These are phyloP conservation scores for Alcis repandata DNA, from an alignment of 2,888 invertebrate species.

Conservation along the genomic window DNA sequence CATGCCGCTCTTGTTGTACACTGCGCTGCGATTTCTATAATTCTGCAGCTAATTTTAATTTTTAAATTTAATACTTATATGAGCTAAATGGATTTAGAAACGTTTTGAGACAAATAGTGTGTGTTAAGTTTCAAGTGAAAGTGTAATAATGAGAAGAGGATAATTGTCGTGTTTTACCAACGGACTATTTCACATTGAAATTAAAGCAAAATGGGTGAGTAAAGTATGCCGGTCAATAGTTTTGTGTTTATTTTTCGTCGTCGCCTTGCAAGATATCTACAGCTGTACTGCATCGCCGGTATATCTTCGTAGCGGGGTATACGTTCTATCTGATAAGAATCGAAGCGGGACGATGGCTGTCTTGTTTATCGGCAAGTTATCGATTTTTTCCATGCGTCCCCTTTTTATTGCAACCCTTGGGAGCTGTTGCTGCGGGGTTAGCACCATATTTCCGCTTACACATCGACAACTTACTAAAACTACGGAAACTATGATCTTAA, in stretches of 20 bases:
- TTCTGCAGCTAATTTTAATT: neutral
- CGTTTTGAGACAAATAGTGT: slow-evolving; percentile 26
- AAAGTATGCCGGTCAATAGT: slow-evolving; percentile 72
- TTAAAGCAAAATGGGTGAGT: slow-evolving; percentile 80
- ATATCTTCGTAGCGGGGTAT: slow-evolving; percentile 7
- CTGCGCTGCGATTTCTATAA: too few relatives aligned
- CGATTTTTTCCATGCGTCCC: slow-evolving; percentile 78
- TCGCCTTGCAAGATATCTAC: slow-evolving; percentile 16
- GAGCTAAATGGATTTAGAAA: neutral
- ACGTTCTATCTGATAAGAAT: slow-evolving; percentile 54
- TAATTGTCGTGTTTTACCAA: slow-evolving; percentile 53
- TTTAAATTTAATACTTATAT: neutral
- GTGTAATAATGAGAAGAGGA: slow-evolving; percentile 69
- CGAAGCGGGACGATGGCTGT: slow-evolving; percentile 37
- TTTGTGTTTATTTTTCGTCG: slow-evolving; percentile 51
- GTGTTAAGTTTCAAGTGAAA: slow-evolving; percentile 57
- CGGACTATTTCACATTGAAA: slow-evolving; percentile 50
- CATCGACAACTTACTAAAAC: neutral
- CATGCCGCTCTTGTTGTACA: too few relatives aligned
- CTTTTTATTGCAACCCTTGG: slow-evolving; percentile 41
- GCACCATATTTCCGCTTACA: neutral
- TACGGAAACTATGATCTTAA: too few relatives aligned
- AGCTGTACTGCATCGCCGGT: slow-evolving; percentile 22
- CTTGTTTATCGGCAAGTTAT: slow-evolving; percentile 72
- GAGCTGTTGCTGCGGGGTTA: slow-evolving; percentile 30